A percentile compares a stretch with the other conserved stretches of the same genome.
Conservation (phyloP, 53 echinoderm and acorn worm species). For the Antedon mediterranea region DNA sequence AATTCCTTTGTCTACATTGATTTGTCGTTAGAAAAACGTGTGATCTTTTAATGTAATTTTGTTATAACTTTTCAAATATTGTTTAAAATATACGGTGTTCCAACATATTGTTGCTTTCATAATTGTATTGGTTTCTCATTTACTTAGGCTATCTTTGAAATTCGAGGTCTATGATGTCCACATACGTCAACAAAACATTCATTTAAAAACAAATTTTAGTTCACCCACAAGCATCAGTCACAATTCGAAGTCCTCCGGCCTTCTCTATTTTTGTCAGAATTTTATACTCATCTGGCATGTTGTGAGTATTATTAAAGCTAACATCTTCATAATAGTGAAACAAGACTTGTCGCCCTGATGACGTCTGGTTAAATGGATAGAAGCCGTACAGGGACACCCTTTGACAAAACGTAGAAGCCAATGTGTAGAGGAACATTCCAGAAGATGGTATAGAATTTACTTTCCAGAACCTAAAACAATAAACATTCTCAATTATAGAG, state of each 20-base stretch:
- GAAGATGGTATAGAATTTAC: background rate
- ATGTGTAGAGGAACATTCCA: background rate
- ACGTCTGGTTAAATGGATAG: background rate
- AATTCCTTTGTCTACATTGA: too few species aligned
- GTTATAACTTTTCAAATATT: too few species aligned
- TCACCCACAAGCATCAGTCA: background rate
- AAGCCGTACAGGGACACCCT: background rate
- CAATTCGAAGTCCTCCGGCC: background rate
- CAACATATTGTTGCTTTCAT: too few species aligned
- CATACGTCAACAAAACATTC: too few species aligned
- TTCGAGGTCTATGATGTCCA: too few species aligned
- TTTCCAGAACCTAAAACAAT: background rate
- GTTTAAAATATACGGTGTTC: too few species aligned
- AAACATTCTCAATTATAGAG: too few species aligned
- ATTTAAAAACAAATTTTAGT: too few species aligned
- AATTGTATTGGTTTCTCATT: too few species aligned
- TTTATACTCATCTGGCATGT: background rate
- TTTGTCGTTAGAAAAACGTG: too few species aligned
- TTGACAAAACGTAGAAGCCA: background rate
- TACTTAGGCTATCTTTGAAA: too few species aligned
- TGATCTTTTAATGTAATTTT: too few species aligned
- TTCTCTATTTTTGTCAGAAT: background rate
- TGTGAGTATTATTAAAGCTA: background rate
- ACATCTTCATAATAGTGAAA: background rate
- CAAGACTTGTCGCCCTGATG: background rate